phyloP scores from a whole-genome alignment of 2,797 vertebrate species.

The Phaenicophaeus curvirostris region DNA sequence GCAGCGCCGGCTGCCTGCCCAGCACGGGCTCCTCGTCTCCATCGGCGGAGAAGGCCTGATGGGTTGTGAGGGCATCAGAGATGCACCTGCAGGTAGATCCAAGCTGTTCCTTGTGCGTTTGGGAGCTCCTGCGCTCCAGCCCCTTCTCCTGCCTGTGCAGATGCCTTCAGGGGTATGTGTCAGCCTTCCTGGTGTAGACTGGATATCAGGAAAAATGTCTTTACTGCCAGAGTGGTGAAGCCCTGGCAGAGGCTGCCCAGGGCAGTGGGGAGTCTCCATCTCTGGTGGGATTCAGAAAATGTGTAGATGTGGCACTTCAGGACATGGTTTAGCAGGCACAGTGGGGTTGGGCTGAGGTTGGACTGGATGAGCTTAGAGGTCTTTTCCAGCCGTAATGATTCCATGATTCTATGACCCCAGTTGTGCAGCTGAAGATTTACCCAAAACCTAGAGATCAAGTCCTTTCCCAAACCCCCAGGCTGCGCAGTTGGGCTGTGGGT shows the following conservation, averaged over 20 bases:
- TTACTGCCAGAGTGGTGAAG: too few species aligned
- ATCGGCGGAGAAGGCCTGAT: neutral
- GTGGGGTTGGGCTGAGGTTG: too few species aligned
- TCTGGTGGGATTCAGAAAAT: too few species aligned
- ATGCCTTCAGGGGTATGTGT: accelerated
- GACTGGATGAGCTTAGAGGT: too few species aligned
- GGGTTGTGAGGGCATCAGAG: accelerated
- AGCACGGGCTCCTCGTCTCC: accelerated
- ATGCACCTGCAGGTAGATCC: neutral
- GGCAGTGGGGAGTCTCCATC: too few species aligned
- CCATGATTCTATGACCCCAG: neutral
- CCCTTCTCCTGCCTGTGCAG: accelerated
- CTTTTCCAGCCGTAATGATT: too few species aligned
- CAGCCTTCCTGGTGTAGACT: too few species aligned
- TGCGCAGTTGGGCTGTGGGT: neutral
- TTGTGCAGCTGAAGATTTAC: neutral
- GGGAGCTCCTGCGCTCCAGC: neutral
- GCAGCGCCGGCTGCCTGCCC: neutral
- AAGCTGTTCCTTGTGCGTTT: neutral
- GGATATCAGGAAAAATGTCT: too few species aligned
- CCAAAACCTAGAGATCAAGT: neutral
- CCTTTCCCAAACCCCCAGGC: neutral
- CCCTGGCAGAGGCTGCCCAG: too few species aligned
- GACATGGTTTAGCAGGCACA: too few species aligned
- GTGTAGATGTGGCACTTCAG: too few species aligned